Percentiles rank a stretch among this genome's conserved stretches.
Conservation (phyloP, 2,113 vertebrate species). For the Tychaedon coryphoeus region DNA sequence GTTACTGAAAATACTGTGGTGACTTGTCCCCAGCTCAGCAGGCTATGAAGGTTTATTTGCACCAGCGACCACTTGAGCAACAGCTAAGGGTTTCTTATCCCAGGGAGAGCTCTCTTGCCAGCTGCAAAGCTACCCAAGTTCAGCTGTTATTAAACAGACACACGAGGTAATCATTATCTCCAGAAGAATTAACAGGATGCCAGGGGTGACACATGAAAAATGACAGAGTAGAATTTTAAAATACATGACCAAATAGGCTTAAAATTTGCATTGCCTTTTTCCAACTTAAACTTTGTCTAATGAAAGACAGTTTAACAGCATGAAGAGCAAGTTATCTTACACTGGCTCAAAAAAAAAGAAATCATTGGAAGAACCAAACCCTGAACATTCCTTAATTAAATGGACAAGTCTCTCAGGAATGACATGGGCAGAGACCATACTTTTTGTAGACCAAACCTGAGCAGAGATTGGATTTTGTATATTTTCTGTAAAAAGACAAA, state of each 20-base stretch:
- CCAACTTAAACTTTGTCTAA: background rate
- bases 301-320: background rate
- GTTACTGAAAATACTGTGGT: background rate
- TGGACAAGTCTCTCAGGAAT: background rate
- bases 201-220: background rate
- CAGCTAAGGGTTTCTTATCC: background rate
- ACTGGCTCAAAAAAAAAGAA: background rate
- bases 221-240: background rate
- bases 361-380: background rate
- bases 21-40: background rate
- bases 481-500: background rate
- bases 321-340: background rate
- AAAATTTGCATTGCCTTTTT: background rate
- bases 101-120: background rate
- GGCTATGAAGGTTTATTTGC: background rate
- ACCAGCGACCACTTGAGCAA: background rate
- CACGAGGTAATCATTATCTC: background rate
- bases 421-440: background rate
- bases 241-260: background rate
- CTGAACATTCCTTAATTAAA: background rate
- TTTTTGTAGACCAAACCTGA: conserved; percentile 33
- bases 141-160: background rate
- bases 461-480: background rate
- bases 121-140: background rate
- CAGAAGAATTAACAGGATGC: background rate